Conservation (phyloP, 2,113 vertebrate genomes). For the Hirundichthys speculiger region DNA sequence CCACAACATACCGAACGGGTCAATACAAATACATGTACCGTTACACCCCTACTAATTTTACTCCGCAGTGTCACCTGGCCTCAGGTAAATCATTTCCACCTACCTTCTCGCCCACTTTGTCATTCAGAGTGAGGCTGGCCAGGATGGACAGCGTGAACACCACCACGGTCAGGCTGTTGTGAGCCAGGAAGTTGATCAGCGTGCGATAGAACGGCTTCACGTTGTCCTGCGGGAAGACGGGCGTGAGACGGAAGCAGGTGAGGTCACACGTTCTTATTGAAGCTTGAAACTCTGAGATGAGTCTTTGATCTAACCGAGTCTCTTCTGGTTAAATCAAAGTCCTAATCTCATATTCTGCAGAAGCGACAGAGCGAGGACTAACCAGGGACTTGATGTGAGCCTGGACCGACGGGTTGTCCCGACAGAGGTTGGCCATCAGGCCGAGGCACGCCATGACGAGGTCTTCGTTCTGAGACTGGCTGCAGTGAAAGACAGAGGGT, state of each 20-base stretch:
- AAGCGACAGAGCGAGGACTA: no score
- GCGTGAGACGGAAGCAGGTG: background rate
- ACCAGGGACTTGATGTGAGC: slow-evolving; percentile 92
- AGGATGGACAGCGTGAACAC: slow-evolving; percentile 94
- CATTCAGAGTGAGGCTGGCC: slow-evolving; percentile 93
- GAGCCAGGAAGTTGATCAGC: slow-evolving; percentile 91
- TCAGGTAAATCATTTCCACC: slow-evolving; percentile 5
- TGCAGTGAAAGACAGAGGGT: slow-evolving; percentile 57
- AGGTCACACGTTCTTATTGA: no score
- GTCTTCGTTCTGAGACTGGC: slow-evolving; percentile 89
- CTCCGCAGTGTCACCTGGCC: no score
- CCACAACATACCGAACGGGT: no score
- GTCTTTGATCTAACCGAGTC: no score
- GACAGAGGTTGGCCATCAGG: slow-evolving; percentile 94
- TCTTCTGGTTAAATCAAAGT: no score
- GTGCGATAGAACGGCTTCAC: slow-evolving; percentile 94
- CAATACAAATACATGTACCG: no score
- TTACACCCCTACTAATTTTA: no score
- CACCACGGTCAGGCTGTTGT: slow-evolving; percentile 94
- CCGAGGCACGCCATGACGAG: slow-evolving; percentile 91
- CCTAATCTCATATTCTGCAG: no score
- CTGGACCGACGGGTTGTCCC: slow-evolving; percentile 89
- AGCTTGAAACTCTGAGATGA: no score
- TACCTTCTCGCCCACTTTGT: slow-evolving; percentile 98
- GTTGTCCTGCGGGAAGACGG: slow-evolving; percentile 78